Evolutionary conservation across 2,888 invertebrate genomes (phyloP), one percentile per base, ranked within the genome.

Genomic region (Eupithecia exiguata): DNA sequence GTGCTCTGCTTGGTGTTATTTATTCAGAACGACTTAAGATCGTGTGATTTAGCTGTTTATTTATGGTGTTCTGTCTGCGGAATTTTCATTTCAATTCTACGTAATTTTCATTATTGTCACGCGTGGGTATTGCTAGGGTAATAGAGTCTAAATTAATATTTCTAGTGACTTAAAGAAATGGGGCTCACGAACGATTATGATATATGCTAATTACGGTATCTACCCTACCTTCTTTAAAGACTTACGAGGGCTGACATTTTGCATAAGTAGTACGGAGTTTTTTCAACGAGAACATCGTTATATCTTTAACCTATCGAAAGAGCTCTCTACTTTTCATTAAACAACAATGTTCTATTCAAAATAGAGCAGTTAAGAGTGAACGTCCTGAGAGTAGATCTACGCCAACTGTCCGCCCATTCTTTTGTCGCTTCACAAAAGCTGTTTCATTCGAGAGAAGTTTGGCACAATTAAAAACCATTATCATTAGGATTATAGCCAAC

Each of bases 241-340:
- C 68, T 72, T 63, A 78, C 82, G 84, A 87, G 85, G 82, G 83
- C 84, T 83, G 81, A 76, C 84, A 82, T 74, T 71, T 80, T 78
- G 87, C 87, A 81, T 74, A 80, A 82, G 80, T 30, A 30, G 30
- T 78, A 78, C 69, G 61, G 66, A 76, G 69, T 38, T 65, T 66
- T 71, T 67, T 71, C 73, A 76, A 62, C n/a, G 69, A 71, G 68
- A 76, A 71, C 66, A 76, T 66, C 36, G 63, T 36, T 58, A 43
- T 30, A 21, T 66, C 21, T 16, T 16, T 10, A 35, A 63, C 7
- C 63, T 36, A 36, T 36, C n/a, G 61, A 46, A 30, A 61, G 6
- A 14, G 61, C 14, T 53, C 21, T 53, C 53, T 10, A 21, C 21
- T 53, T 10, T 53, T 21, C 21, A 53, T 53, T n/a, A 46, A 61